Percentiles rank a stretch among this genome's conserved stretches.
phyloP scores from a whole-genome alignment of 2,797 vertebrate species.

The Mastacembelus armatus region DNA sequence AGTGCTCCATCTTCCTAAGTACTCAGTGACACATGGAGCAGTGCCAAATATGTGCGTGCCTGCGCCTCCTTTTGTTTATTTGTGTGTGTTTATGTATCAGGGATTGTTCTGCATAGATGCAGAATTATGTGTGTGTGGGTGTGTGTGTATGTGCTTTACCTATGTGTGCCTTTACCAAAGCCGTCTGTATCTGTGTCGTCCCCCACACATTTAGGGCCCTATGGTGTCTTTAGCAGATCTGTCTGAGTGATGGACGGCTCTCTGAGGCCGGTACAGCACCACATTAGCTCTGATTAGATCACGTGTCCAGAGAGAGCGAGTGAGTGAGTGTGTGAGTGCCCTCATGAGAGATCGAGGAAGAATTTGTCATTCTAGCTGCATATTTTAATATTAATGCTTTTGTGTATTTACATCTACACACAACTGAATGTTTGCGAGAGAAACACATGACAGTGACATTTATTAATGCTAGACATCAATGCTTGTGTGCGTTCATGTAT shows the following conservation, averaged over 20 bases:
- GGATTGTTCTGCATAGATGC: not conserved
- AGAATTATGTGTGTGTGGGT: no score
- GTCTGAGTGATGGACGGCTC: conserved; percentile 43
- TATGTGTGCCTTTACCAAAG: not conserved
- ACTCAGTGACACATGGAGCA: conserved; percentile 9
- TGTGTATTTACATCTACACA: conserved; percentile 22
- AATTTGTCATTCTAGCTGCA: conserved; percentile 1
- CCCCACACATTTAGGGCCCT: not conserved
- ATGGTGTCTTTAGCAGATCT: conserved; percentile 7
- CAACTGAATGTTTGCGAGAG: conserved; percentile 2
- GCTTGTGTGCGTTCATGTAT: no score
- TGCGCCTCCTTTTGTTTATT: not conserved
- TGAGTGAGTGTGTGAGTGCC: not conserved
- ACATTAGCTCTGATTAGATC: conserved; percentile 62
- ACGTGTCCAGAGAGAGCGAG: conserved; percentile 40
- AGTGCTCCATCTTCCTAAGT: conserved; percentile 22
- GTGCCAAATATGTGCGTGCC: not conserved
- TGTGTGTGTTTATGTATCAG: not conserved
- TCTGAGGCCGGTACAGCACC: conserved; percentile 31
- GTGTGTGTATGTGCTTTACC: not conserved
- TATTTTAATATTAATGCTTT: conserved; percentile 42
- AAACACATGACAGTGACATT: no score
- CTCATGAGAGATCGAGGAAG: not conserved
- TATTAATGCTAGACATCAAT: no score
- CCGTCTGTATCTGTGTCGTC: not conserved